Evolutionary conservation across 1,140 invertebrate genomes (phyloP), one percentile per base, ranked within the genome.

Genomic region (Bicyclus anynana): DNA sequence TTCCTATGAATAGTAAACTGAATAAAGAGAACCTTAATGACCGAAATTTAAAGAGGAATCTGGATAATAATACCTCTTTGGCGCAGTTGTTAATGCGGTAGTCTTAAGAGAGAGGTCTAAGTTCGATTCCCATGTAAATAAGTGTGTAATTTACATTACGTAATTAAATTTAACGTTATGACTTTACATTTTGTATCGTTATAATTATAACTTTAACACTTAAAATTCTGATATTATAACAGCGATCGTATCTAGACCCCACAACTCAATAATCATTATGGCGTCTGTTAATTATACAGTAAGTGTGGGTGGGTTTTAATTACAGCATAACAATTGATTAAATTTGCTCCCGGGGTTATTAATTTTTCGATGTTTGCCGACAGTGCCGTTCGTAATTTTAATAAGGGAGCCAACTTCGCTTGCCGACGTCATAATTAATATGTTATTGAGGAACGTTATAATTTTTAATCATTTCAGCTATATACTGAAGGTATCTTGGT

Each of bases 251-350:
- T 20, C 17, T 40, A 5, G 18, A 44, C 17, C 17, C 38, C 26
- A 47, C 40, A 54, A 44, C 46, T 42, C 16, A 29, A 57, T 65
- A 57, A 18, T 62, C 49, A 53, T 62, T 55, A 65, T 62, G 60
- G 58, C 47, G 51, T 52, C 50, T 40, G 53, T 61, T 65, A 62
- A 65, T 62, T 65, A 61, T 44, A 46, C 16, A 54, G 35, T 44
- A 61, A 55, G 50, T 61, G 51, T 50, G 53, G 63, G 62, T 53
- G 16, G 50, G 21, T 64, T 58, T 63, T 60, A 67, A 61, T 61
- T 58, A 65, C 44, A 35, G 18, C 63, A 44, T 58, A 61, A 53
- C 38, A 65, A 53, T 60, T 60, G 48, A 65, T 65, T 65, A 53
- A 57, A 61, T 59, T 64, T 58, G 44, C 62, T 57, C 33, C 17